These are phyloP conservation scores for Tympanoctomys barrerae DNA, from an alignment of 2,797 vertebrate species.

Conservation along the genomic window DNA sequence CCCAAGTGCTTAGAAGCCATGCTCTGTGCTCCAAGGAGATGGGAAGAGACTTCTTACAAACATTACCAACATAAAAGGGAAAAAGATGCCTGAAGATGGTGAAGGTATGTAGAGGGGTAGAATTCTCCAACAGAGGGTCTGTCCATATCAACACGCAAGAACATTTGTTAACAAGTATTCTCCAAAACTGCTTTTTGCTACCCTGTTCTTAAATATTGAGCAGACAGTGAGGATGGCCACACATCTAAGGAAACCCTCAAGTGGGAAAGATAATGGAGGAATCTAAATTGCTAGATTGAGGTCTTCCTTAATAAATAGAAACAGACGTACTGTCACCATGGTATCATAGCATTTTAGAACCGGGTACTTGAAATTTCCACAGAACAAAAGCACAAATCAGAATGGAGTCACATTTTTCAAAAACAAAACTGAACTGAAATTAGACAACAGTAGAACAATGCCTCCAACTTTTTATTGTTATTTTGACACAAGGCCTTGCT, in stretches of 20 bases:
- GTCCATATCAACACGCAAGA: neutral
- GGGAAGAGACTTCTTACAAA: constrained; percentile 17
- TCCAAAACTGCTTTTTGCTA: neutral
- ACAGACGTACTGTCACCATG: neutral
- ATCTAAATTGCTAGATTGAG: neutral
- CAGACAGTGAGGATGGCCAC: neutral
- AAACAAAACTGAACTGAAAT: neutral
- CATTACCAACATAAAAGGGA: neutral
- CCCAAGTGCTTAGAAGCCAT: neutral
- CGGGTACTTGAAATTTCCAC: neutral
- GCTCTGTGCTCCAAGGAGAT: neutral
- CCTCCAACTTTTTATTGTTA: neutral
- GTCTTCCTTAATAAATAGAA: neutral
- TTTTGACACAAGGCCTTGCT: neutral
- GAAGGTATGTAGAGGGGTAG: neutral
- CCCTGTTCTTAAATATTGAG: neutral
- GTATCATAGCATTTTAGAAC: neutral
- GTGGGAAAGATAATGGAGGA: neutral
- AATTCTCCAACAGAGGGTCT: neutral
- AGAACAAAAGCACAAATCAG: neutral
- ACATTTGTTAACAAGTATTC: neutral
- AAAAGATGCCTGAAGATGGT: neutral
- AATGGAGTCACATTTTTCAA: neutral
- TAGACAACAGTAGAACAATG: neutral
- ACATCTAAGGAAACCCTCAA: neutral